Evolutionary conservation across 2,113 vertebrate species (phyloP).

Genomic region (Oncorhynchus masou): DNA sequence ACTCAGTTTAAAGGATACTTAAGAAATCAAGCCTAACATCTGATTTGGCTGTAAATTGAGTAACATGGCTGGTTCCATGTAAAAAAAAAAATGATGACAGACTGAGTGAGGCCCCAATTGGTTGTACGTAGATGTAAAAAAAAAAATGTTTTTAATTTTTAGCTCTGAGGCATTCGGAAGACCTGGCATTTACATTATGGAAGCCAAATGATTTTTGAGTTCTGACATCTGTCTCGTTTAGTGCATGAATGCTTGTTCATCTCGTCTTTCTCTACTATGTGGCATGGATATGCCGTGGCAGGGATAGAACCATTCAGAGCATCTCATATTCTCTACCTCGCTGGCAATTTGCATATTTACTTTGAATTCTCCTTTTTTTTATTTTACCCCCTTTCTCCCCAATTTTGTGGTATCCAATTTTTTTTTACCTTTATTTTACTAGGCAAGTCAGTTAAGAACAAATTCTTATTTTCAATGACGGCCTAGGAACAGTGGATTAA

Average conservation of each 20-base stretch:
- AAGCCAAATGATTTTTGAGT: constrained; percentile 15
- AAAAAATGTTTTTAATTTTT: not conserved
- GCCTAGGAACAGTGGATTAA: too few species aligned
- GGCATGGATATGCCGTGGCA: constrained; percentile 38
- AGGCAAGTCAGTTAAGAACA: too few species aligned
- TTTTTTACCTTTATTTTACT: too few species aligned
- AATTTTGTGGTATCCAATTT: too few species aligned
- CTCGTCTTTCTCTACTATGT: constrained; percentile 12
- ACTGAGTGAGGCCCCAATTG: constrained; percentile 13
- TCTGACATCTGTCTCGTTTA: constrained; percentile 34
- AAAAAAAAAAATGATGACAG: constrained; percentile 12
- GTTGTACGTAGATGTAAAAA: constrained; percentile 51
- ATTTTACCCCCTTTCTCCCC: too few species aligned
- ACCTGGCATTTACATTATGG: constrained; percentile 31
- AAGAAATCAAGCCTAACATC: constrained; percentile 5
- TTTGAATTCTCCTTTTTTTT: too few species aligned
- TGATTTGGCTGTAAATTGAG: constrained; percentile 46
- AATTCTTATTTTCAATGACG: too few species aligned
- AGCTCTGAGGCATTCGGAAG: constrained; percentile 13
- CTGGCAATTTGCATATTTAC: too few species aligned
- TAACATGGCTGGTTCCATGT: constrained; percentile 40
- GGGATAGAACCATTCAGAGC: not conserved
- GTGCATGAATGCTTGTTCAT: not conserved
- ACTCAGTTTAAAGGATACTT: constrained; percentile 19
- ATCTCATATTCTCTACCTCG: too few species aligned